Evolutionary conservation across 2,888 invertebrate genomes (phyloP), one percentile per base, ranked within the genome.

Genomic region (Drosophila peninsularis): DNA sequence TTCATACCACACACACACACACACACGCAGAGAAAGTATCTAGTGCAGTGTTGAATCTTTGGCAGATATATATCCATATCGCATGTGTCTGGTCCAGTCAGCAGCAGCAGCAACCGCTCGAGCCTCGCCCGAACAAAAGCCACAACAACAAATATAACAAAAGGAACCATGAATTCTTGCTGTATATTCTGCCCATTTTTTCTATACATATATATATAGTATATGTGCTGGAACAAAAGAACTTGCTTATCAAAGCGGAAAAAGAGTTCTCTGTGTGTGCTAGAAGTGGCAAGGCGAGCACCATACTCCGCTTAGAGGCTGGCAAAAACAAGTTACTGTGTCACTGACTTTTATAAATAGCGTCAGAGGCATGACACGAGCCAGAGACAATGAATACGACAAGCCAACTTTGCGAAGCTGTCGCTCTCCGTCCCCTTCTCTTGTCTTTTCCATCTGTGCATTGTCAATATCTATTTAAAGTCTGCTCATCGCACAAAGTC

Each of bases 311-410:
- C 47, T 45, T 45, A 53, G 44, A 55, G 52, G 34, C 49, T 19
- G 41, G 61, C 53, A 53, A 73, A 75, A 67, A 69, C 83, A 79
- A 88, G 88, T 88, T 88, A 88, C 83, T 85, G 83, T 88, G 85
- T 80, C 88, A 88, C 64, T 88, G 85, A 85, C 83, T 81, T 88
- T 88, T 88, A 84, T 84, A 84, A 87, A 84, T 84, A 84, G 84
- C 82, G 68, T 55, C 76, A 80, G 24, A 52, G 84, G 85, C 87
- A 84, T 82, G 80, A 78, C 76, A 71, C 75, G 72, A 84, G 68
- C 53, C 78, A 52, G 67, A 80, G 75, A 67, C 72, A 75, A 75
- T 67, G 75, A 80, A 71, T 56, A 62, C 64, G 67, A 61, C 68
- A 72, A 63, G 58, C 64, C 44, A 58, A 73, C 41, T 57, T 62